Conservation (phyloP, 1,140 invertebrate genomes). For the Neomicropteryx cornuta region DNA sequence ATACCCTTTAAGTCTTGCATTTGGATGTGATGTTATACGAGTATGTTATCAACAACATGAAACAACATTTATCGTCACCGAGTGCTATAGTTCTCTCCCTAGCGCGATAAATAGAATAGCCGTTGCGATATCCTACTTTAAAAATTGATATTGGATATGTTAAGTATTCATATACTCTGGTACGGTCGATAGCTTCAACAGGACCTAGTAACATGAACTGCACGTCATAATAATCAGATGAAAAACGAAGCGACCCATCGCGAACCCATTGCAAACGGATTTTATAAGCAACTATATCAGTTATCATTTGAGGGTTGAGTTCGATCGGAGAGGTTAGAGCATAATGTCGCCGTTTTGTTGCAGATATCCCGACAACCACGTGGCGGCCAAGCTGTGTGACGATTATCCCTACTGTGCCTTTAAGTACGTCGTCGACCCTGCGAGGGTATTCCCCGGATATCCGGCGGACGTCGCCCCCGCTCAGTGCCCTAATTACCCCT, state of each 20-base stretch:
- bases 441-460: slow-evolving; percentile 27
- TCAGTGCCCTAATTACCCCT: slow-evolving; percentile 47
- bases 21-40: not conserved
- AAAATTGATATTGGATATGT: too few relatives aligned
- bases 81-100: too few relatives aligned
- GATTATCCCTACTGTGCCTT: slow-evolving; percentile 8
- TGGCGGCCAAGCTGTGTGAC: slow-evolving; percentile 1
- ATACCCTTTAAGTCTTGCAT: not conserved
- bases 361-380: not conserved
- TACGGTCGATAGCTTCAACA: too few relatives aligned
- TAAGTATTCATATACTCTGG: too few relatives aligned
- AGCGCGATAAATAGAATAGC: too few relatives aligned
- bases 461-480: slow-evolving; percentile 41
- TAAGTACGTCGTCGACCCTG: slow-evolving; percentile 18
- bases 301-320: not conserved
- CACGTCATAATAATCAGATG: too few relatives aligned
- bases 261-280: too few relatives aligned
- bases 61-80: too few relatives aligned
- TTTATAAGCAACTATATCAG: not conserved
- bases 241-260: too few relatives aligned
- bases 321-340: not conserved
- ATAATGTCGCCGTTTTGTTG: not conserved
- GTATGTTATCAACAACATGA: too few relatives aligned
- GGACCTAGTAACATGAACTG: too few relatives aligned
- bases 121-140: too few relatives aligned